Evolutionary conservation across 2,888 invertebrate genomes (phyloP), one percentile per base, ranked within the genome.

Genomic region (Saturnia japonica): DNA sequence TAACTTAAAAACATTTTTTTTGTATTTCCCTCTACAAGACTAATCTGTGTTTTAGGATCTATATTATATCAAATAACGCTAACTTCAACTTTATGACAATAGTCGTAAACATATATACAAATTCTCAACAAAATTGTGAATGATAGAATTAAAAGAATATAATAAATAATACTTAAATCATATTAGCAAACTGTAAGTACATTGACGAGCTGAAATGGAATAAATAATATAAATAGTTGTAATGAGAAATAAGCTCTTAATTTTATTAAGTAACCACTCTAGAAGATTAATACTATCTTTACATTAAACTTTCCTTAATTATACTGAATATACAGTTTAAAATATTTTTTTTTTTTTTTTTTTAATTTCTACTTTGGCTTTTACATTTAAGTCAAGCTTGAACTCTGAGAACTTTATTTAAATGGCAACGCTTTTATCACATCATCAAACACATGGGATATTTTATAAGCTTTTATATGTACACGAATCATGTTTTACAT

Each of bases 391-490:
- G 70, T 54, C n/a, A 51, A 43, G 54, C 51, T 54, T 43, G 40
- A 34, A 22, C 66, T 70, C 47, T 51, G 42, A 42, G 70, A 64
- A 64, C 40, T 70, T 25, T 51, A n/a, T n/a, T n/a, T n/a, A n/a
- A 67, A 70, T 66, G 54, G 40, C 42, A 82, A 84, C 83, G 85
- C 83, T 84, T 84, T 83, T 83, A 84, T 80, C 83, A 81, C 78
- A 75, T 77, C 74, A 71, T 76, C 75, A 80, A 84, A 83, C 84
- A 84, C 82, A 82, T 84, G 85, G 80, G 85, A 81, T 82, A 77
- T 76, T 75, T 67, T 54, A 69, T 70, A 66, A 67, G 54, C 66
- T 70, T 70, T 70, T 54, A 66, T 67, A 70, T 70, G 70, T 66
- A 70, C 42, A 70, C 51, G 70, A 47, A 66, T 66, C 51, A 51